Conservation (phyloP, 2,113 vertebrate species). For the Micronisus gabar region DNA sequence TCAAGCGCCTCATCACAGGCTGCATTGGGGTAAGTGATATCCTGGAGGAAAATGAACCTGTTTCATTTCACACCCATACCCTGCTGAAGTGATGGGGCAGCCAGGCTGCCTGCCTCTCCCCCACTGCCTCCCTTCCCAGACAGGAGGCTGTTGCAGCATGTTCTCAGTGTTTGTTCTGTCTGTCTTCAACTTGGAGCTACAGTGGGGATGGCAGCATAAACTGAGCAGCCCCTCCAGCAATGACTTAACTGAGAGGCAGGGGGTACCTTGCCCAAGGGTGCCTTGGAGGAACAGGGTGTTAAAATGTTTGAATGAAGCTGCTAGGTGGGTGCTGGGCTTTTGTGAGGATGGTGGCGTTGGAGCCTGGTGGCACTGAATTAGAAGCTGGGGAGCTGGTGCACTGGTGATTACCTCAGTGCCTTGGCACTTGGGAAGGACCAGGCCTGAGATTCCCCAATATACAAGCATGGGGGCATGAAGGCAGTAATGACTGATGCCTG, state of each 20-base stretch:
- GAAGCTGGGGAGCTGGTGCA: background rate
- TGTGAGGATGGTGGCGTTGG: background rate
- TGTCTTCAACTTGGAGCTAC: background rate
- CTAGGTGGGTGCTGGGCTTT: background rate
- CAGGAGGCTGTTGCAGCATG: background rate
- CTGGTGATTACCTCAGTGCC: background rate
- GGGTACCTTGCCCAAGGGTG: background rate
- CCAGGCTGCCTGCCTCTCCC: background rate
- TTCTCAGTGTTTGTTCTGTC: background rate
- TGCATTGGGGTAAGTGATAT: slow-evolving; percentile 86
- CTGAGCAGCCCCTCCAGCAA: background rate
- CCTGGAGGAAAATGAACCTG: background rate
- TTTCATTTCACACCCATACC: background rate
- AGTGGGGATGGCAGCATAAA: background rate
- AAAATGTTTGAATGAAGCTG: background rate
- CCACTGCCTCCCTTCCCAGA: background rate
- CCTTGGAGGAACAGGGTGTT: rapidly evolving
- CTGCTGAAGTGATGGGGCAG: background rate
- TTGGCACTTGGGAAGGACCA: background rate
- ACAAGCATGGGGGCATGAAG: background rate
- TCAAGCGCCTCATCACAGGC: slow-evolving; percentile 92
- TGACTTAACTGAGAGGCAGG: background rate
- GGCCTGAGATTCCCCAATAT: background rate
- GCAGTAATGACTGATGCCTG: background rate
- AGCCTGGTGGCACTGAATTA: background rate